Conservation (phyloP, 1,140 invertebrate species). For the Heterodera schachtii region DNA sequence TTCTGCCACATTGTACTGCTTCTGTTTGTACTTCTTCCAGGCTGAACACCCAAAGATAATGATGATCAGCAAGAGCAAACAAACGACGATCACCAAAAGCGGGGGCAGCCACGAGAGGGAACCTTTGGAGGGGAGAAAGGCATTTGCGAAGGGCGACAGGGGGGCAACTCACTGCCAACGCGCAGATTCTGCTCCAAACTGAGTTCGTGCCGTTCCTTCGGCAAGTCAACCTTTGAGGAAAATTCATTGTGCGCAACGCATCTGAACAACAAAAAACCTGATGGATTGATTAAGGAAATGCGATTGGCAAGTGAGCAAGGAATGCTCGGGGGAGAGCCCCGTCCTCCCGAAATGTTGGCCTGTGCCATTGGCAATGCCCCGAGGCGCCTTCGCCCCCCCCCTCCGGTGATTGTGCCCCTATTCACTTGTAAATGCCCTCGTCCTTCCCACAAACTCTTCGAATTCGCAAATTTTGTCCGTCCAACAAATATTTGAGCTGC, state of each 20-base stretch:
- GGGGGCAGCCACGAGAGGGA: slow-evolving; percentile 30
- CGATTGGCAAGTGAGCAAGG: too few relatives aligned
- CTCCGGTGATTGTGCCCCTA: too few relatives aligned
- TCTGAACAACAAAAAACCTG: neutral
- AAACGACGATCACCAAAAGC: slow-evolving; percentile 28
- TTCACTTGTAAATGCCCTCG: slow-evolving; percentile 25
- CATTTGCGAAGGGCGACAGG: too few relatives aligned
- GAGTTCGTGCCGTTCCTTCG: neutral
- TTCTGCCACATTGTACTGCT: slow-evolving; percentile 38
- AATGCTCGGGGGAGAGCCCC: too few relatives aligned
- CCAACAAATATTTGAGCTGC: slow-evolving; percentile 19
- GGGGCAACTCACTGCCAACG: slow-evolving; percentile 24
- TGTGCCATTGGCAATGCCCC: too few relatives aligned
- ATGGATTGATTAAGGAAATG: too few relatives aligned
- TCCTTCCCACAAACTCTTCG: neutral
- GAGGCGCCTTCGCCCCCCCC: neutral
- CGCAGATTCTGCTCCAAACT: slow-evolving; percentile 23
- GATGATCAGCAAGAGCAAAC: slow-evolving; percentile 16
- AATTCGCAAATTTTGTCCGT: slow-evolving; percentile 4
- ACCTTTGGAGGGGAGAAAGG: slow-evolving; percentile 2
- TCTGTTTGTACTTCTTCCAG: slow-evolving; percentile 14
- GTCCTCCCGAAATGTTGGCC: too few relatives aligned
- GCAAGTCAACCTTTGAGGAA: neutral
- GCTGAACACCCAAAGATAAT: slow-evolving; percentile 26
- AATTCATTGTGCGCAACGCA: slow-evolving; percentile 12